Percentiles rank a stretch among this genome's conserved stretches.
These are phyloP conservation scores for Netelia virgata DNA, from an alignment of 2,888 invertebrate species.

Conservation along the genomic window DNA sequence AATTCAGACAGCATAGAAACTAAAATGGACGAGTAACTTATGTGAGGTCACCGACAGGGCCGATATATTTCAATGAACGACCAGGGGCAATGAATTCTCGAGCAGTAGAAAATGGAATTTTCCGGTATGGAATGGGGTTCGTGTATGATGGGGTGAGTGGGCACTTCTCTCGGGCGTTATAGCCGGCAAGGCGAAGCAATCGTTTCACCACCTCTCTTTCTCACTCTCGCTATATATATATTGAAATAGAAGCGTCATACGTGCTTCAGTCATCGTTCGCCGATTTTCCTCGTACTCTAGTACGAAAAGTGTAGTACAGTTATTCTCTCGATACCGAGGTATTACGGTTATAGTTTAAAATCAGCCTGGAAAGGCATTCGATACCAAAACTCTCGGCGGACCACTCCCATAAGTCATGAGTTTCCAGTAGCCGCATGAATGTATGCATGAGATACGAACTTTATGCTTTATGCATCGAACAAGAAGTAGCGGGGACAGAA, in stretches of 20 bases:
- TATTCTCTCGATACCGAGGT: conserved; percentile 45
- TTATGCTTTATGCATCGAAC: conserved; percentile 84
- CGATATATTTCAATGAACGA: conserved; percentile 68
- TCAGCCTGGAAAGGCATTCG: conserved; percentile 49
- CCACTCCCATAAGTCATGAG: conserved; percentile 81
- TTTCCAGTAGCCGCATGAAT: conserved; percentile 80
- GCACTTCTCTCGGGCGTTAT: conserved; percentile 29
- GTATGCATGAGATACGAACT: conserved; percentile 84
- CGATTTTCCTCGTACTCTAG: conserved; percentile 78
- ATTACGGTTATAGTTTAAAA: conserved; percentile 52
- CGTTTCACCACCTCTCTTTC: conserved; percentile 15
- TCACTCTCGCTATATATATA: conserved; percentile 13
- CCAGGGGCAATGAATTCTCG: conserved; percentile 66
- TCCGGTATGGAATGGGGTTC: conserved; percentile 57
- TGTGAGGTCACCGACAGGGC: conserved; percentile 64
- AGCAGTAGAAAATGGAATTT: conserved; percentile 69
- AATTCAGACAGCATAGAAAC: conserved; percentile 55
- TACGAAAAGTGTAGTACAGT: conserved; percentile 63
- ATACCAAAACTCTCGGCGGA: conserved; percentile 56
- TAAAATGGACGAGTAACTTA: conserved; percentile 68
- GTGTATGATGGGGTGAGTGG: conserved; percentile 49
- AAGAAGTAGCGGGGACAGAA: conserved; percentile 63
- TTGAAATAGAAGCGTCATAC: conserved; percentile 76
- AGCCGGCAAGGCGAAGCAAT: conserved; percentile 44
- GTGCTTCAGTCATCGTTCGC: conserved; percentile 79